Evolutionary conservation across 1,140 invertebrate genomes (phyloP).

Genomic region (Megalonaias nervosa): DNA sequence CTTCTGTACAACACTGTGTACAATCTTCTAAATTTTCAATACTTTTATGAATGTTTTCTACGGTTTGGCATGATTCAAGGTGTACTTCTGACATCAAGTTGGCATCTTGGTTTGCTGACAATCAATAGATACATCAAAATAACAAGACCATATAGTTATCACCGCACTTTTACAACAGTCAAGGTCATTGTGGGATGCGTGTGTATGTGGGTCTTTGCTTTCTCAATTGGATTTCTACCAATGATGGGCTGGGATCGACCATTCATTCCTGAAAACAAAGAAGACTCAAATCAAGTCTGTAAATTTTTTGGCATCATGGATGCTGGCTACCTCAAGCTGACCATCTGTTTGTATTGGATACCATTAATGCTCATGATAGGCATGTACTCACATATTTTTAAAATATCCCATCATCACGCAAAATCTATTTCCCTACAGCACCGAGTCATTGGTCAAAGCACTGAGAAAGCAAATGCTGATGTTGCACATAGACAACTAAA

Average conservation of each 20-base stretch:
- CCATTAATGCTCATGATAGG: slow-evolving; percentile 38
- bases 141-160: slow-evolving; percentile 34
- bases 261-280: slow-evolving; percentile 7
- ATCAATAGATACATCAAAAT: slow-evolving; percentile 49
- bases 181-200: slow-evolving; percentile 21
- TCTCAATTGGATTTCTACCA: slow-evolving; percentile 35
- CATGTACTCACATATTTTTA: slow-evolving; percentile 38
- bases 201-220: slow-evolving; percentile 36
- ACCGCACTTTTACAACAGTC: slow-evolving; percentile 23
- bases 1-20: slow-evolving; percentile 41
- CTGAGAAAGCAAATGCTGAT: neutral
- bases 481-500: neutral
- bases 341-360: slow-evolving; percentile 38
- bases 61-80: slow-evolving; percentile 40
- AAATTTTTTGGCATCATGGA: slow-evolving; percentile 42
- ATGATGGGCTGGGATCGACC: slow-evolving; percentile 41
- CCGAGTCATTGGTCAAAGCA: neutral
- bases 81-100: slow-evolving; percentile 36
- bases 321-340: slow-evolving; percentile 28
- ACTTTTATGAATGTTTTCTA: slow-evolving; percentile 41
- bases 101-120: slow-evolving; percentile 38
- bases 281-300: slow-evolving; percentile 28
- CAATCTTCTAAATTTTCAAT: slow-evolving; percentile 39
- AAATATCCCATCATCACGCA: slow-evolving; percentile 39
- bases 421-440: slow-evolving; percentile 33